phyloP scores from a whole-genome alignment of 2,888 invertebrate genomes.

The Salticus scenicus region DNA sequence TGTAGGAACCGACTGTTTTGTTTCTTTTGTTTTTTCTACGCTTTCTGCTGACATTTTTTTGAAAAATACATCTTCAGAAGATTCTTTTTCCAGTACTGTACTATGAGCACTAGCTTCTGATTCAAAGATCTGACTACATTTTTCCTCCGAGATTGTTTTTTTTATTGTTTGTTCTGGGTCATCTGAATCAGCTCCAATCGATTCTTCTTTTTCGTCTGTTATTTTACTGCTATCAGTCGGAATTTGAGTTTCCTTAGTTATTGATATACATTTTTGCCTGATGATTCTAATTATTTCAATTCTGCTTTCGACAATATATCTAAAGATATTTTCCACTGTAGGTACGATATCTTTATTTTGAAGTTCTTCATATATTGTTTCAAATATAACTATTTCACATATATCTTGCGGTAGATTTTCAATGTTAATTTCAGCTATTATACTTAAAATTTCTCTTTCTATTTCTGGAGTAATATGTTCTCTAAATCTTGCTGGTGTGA shows the following conservation, averaged over 20 bases:
- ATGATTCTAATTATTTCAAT: constrained; percentile 46
- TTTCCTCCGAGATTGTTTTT: background rate
- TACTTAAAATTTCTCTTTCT: background rate
- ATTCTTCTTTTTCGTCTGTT: background rate
- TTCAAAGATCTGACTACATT: background rate
- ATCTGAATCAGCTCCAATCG: background rate
- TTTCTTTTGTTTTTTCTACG: background rate
- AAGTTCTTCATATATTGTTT: constrained; percentile 24
- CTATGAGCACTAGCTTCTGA: background rate
- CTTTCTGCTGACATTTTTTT: constrained; percentile 9
- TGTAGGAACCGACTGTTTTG: background rate
- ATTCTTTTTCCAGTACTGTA: background rate
- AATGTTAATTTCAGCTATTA: background rate
- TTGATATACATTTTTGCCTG: constrained; percentile 4
- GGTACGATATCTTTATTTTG: constrained; percentile 4
- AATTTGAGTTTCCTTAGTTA: background rate
- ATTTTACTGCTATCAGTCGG: background rate
- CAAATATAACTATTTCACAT: background rate
- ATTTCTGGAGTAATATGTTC: constrained; percentile 5
- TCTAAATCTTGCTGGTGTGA: background rate
- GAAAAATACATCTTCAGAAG: constrained; percentile 2
- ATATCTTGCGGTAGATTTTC: constrained; percentile 9
- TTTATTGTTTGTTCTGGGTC: background rate
- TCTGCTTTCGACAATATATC: constrained; percentile 46
- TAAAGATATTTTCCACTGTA: constrained; percentile 15